Evolutionary conservation across 1,140 invertebrate genomes (phyloP), one percentile per base, ranked within the genome.

Genomic region (Sinonovacula constricta): DNA sequence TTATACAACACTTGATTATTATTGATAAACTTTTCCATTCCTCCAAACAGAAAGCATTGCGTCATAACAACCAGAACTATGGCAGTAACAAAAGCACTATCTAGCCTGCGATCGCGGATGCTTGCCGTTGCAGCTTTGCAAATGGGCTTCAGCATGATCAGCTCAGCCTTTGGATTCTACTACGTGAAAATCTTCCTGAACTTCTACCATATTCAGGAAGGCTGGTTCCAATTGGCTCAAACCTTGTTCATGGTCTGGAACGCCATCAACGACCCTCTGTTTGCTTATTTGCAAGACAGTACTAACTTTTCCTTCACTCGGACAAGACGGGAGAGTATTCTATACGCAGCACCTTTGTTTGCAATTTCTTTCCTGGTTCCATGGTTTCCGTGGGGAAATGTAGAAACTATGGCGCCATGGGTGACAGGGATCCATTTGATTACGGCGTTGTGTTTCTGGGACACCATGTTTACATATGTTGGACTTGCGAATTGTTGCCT

Each of bases 231-330:
- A 30, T 66, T 87, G 7, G 82, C 91, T 4, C 91, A 92, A 77
- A 51, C 90, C 10, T 60, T 92, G 12, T 92, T 89, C 68, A 81
- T 92, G 79, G 51, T 92, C 7, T 92, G 92, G 92, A 92, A 92
- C 81, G 88, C 92, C 0, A 81, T 92, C 36, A 92, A 92, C 72
- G 91, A 92, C 71, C 92, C 91, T 5, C 68, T 92, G 49, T 92
- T 92, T 82, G 91, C 90, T 18, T 91, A 91, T 69, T 72, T 86
- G 5, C 89, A 91, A 68, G 90, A 91, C 76, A 87, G 81, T 33
- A 81, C 82, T n/a, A 79, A 78, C 5, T 83, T 70, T 33, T 49
- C 69, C 54, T 91, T 90, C 79, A 84, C 92, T 22, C 89, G 83
- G 45, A 89, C 86, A 31, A 80, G 92, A 5, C 56, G 87, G 24